A percentile compares a stretch with the other conserved stretches of the same genome.
These are phyloP conservation scores for Planiliza haematocheilus DNA, from an alignment of 2,113 vertebrate genomes.

Conservation along the genomic window DNA sequence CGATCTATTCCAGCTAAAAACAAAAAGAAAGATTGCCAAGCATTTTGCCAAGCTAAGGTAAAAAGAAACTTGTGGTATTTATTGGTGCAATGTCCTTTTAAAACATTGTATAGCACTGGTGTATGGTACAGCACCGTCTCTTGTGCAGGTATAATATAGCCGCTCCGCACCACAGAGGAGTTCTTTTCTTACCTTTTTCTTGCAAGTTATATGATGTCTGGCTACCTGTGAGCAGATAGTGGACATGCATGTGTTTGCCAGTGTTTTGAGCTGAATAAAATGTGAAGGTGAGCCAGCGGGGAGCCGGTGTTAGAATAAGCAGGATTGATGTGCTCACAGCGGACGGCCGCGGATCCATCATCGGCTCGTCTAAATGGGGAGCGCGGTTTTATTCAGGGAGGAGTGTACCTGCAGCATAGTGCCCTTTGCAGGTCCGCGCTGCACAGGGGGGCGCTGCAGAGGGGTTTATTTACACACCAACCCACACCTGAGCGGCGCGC, in stretches of 20 bases:
- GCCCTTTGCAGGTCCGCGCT: constrained; percentile 60
- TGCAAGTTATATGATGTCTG: constrained; percentile 24
- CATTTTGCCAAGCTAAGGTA: neutral
- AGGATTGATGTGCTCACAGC: constrained; percentile 76
- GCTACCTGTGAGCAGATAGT: constrained; percentile 46
- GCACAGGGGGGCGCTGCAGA: constrained; percentile 49
- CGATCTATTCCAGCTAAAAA: too few species aligned
- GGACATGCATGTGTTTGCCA: constrained; percentile 47
- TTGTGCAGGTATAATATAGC: neutral
- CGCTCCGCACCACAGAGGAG: neutral
- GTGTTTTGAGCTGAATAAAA: constrained; percentile 63
- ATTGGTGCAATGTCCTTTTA: neutral
- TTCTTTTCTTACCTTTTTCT: constrained; percentile 21
- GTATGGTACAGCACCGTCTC: neutral
- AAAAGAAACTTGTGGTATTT: neutral
- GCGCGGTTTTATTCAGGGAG: constrained; percentile 41
- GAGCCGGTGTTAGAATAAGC: constrained; percentile 68
- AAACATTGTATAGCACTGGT: neutral
- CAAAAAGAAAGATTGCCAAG: too few species aligned
- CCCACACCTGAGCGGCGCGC: constrained; percentile 11
- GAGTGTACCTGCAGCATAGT: constrained; percentile 47
- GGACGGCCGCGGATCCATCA: constrained; percentile 67
- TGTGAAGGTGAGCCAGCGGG: constrained; percentile 75
- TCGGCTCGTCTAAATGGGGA: constrained; percentile 55
- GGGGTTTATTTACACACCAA: constrained; percentile 29